Conservation (phyloP, 2,888 invertebrate species). For the Oscheius sp. region DNA sequence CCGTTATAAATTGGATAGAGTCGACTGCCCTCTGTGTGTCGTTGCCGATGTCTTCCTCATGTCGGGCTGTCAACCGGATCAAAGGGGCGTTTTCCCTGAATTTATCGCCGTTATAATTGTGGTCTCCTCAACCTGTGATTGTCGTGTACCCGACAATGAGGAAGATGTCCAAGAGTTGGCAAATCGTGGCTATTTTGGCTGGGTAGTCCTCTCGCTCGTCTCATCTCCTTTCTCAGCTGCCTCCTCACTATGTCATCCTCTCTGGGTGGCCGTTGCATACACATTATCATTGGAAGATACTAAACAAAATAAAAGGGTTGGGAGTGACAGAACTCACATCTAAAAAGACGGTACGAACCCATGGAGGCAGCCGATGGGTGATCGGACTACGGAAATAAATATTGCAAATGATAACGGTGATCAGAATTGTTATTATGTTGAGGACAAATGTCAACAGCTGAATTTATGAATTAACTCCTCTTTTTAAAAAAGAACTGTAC, state of each 20-base stretch:
- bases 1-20: conserved; percentile 72
- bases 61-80: conserved; percentile 47
- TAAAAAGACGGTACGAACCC: conserved; percentile 93
- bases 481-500: too few relatives aligned
- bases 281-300: conserved; percentile 88
- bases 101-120: not conserved
- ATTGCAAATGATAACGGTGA: conserved; percentile 98
- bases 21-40: conserved; percentile 64
- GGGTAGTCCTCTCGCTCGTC: not conserved
- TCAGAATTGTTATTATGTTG: conserved; percentile 98
- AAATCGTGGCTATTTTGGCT: not conserved
- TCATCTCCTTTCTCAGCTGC: conserved; percentile 17
- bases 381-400: conserved; percentile 96
- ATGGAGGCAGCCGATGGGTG: conserved; percentile 97
- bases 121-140: not conserved
- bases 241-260: conserved; percentile 35
- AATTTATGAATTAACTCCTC: too few relatives aligned
- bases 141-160: conserved; percentile 39
- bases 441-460: conserved; percentile 96
- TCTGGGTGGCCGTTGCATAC: conserved; percentile 88
- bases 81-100: conserved; percentile 49
- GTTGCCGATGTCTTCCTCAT: conserved; percentile 50
- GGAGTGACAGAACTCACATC: conserved; percentile 76
- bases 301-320: conserved; percentile 42
- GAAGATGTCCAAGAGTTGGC: conserved; percentile 45